These are phyloP conservation scores for Gopherus flavomarginatus DNA, from an alignment of 2,113 vertebrate species.

Conservation along the genomic window DNA sequence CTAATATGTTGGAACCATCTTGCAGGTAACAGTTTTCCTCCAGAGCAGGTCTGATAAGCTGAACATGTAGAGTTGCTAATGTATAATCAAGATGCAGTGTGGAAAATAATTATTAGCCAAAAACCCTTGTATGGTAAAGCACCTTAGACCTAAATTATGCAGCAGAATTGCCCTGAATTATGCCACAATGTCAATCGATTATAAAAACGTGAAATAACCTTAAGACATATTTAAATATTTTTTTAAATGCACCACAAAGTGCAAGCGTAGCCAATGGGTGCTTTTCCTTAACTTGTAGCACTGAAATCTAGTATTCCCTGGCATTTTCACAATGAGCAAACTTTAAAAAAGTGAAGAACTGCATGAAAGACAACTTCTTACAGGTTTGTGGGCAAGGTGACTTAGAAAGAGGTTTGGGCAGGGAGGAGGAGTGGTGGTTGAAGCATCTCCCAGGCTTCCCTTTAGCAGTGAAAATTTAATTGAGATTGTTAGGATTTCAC, in stretches of 20 bases:
- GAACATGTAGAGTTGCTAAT: not conserved
- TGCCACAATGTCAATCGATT: slow-evolving; percentile 20
- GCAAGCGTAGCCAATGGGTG: not conserved
- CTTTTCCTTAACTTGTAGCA: not conserved
- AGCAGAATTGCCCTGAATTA: slow-evolving; percentile 17
- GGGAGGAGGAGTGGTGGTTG: not conserved
- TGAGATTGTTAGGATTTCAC: not conserved
- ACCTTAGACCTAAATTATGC: slow-evolving; percentile 47
- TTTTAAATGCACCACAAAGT: not conserved
- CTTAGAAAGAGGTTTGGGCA: not conserved
- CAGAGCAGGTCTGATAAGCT: not conserved
- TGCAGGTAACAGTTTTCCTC: slow-evolving; percentile 88
- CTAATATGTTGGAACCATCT: slow-evolving; percentile 90
- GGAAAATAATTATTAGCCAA: not conserved
- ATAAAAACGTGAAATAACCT: not conserved
- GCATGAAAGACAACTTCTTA: not conserved
- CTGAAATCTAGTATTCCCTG: not conserved
- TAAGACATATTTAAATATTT: slow-evolving; percentile 8
- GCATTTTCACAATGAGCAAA: not conserved
- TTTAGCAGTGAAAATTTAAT: not conserved
- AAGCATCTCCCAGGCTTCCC: not conserved
- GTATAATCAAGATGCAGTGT: not conserved
- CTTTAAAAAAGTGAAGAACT: not conserved
- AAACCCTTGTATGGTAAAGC: slow-evolving; percentile 1
- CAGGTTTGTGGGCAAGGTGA: rapidly evolving